Evolutionary conservation across 2,888 invertebrate genomes (phyloP).

Genomic region (Watsonalla cultraria): DNA sequence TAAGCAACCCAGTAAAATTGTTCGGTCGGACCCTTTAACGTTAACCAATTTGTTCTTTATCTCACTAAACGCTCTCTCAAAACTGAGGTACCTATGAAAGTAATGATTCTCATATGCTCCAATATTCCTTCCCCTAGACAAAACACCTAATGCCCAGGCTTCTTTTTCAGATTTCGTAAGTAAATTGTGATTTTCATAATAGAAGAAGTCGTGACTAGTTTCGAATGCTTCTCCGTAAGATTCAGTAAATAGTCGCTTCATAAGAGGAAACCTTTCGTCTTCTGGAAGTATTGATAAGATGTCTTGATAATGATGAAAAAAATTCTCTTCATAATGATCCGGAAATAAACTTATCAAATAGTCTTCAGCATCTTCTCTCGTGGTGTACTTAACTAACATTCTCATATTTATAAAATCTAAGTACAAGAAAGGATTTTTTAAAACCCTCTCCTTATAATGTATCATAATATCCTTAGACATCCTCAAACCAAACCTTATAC

Average conservation of each 20-base stretch:
- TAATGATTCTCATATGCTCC: neutral
- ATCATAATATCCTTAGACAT: slow-evolving; percentile 35
- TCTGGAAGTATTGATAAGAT: slow-evolving; percentile 12
- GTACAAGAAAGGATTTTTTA: neutral
- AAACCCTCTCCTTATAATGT: slow-evolving; percentile 22
- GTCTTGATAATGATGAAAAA: slow-evolving; percentile 9
- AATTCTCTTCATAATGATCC: neutral
- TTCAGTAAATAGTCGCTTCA: neutral
- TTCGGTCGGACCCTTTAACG: neutral
- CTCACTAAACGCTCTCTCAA: neutral
- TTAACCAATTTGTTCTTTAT: neutral
- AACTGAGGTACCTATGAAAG: neutral
- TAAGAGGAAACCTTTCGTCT: neutral
- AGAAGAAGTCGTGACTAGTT: neutral
- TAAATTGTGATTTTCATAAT: neutral
- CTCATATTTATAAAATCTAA: neutral
- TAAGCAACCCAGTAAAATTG: neutral
- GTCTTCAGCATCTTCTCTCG: neutral
- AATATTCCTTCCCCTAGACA: neutral
- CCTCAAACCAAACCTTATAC: slow-evolving; percentile 26
- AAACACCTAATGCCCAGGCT: neutral
- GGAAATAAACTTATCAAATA: neutral
- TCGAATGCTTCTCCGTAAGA: neutral
- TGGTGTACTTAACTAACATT: neutral
- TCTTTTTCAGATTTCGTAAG: neutral